phyloP scores from a whole-genome alignment of 2,113 vertebrate species.

The Triplophysa dalaica region DNA sequence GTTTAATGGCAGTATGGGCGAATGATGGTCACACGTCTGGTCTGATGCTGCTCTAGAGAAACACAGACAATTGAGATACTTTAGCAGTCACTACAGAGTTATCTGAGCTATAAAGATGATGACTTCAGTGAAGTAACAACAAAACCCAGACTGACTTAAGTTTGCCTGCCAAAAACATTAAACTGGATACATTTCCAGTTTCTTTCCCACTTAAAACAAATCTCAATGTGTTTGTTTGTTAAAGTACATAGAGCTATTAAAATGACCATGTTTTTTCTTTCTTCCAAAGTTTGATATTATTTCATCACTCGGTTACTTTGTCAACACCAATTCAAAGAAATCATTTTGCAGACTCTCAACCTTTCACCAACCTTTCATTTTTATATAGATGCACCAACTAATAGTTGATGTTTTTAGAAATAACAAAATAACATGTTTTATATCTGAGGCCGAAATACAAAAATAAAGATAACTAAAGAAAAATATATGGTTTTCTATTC shows the following conservation, averaged over 20 bases:
- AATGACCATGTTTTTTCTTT: conserved; percentile 51
- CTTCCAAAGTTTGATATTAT: conserved; percentile 40
- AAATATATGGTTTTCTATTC: no score
- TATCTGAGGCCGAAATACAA: no score
- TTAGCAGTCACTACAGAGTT: conserved; percentile 28
- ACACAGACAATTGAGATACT: conserved; percentile 15
- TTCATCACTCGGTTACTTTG: not conserved
- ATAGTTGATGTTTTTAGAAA: no score
- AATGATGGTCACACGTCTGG: conserved; percentile 42
- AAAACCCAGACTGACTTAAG: conserved; percentile 30
- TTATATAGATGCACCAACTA: no score
- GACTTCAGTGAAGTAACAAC: conserved; percentile 37
- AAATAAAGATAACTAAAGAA: no score
- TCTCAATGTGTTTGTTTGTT: conserved; percentile 56
- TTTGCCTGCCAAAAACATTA: conserved; percentile 29
- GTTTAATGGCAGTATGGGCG: not conserved
- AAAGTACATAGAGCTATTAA: conserved; percentile 62
- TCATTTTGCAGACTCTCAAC: no score
- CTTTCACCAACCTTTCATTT: no score
- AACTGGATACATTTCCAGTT: conserved; percentile 32
- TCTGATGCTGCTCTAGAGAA: conserved; percentile 55
- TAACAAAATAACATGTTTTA: no score
- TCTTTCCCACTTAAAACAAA: conserved; percentile 51
- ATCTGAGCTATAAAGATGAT: conserved; percentile 6
- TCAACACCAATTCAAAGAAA: no score